Evolutionary conservation across 2,113 vertebrate genomes (phyloP), one percentile per base, ranked within the genome.

Genomic region (Aptenodytes forsteri): DNA sequence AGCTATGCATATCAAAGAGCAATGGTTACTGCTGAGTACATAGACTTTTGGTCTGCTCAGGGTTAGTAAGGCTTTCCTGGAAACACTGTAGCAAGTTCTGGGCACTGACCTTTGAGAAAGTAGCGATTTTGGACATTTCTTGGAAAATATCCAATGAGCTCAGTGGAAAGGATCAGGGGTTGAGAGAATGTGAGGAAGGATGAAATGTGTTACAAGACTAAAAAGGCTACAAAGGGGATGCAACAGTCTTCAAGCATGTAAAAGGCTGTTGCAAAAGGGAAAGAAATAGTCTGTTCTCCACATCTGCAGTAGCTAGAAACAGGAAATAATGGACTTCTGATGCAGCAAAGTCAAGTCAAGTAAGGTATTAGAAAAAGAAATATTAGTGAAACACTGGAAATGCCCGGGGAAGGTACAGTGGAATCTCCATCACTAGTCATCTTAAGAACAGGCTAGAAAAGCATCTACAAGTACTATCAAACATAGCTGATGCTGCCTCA

Each of bases 1-100:
- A 3, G 7, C 11, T 23, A 16, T 13, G 23, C 2, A 6, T 0
- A 61, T 6, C 17, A 15, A 56, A 34, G 16, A 61, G 15, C 0
- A 1, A 27, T 2, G 1, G 21, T 42, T 52, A 9, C 40, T 84
- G 20, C 22, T 36, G 38, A 27, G 44, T 19, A 6, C 20, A 4
- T 3, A 13, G 44, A 9, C 2, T 21, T 76, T 84, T 78, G 29
- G 13, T 30, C n/a, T 50, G 40, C 16, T 65, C 25, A 32, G 59
- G 11, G 4, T 32, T n/a, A 19, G 11, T 13, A 55, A 26, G 29
- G 3, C 9, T 77, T 87, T 81, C 38, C 44, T 52, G 38, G 21
- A 77, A 77, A 49, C 32, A 14, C 7, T 58, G 3, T 5, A 32
- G 10, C 7, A 84, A 59, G 20, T 64, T 54, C 21, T 42, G 25